Percentiles rank a stretch among this genome's conserved stretches.
These are phyloP conservation scores for Lates calcarifer DNA, from an alignment of 2,113 vertebrate species.

Conservation along the genomic window DNA sequence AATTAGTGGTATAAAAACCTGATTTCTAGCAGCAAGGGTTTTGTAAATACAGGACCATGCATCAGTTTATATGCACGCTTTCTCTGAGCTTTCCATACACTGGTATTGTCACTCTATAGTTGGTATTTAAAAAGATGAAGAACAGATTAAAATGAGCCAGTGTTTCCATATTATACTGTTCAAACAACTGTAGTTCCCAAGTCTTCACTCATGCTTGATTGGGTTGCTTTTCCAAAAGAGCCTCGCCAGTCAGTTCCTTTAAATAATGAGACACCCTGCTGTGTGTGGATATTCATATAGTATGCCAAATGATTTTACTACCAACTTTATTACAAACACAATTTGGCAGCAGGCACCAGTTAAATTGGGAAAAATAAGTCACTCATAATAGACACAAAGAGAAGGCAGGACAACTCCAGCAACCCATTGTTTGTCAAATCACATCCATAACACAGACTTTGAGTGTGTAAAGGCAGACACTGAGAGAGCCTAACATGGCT, in stretches of 20 bases:
- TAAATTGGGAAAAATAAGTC: constrained; percentile 23
- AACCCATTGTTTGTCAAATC: constrained; percentile 4
- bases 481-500: constrained; percentile 15
- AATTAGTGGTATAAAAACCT: not conserved
- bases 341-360: not conserved
- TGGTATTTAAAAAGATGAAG: not conserved
- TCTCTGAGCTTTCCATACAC: not conserved
- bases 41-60: not conserved
- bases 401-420: not conserved
- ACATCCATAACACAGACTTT: not conserved
- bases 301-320: constrained; percentile 7
- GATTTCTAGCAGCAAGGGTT: not conserved
- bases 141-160: not conserved
- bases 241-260: constrained; percentile 17
- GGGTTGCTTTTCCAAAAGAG: constrained; percentile 20
- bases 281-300: constrained; percentile 21
- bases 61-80: not conserved
- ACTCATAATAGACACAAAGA: not conserved
- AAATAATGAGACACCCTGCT: constrained; percentile 34
- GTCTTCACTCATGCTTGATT: not conserved
- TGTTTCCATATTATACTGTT: not conserved
- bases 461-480: too few species aligned
- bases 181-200: not conserved
- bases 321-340: constrained; percentile 3
- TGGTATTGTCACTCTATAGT: not conserved